A percentile compares a stretch with the other conserved stretches of the same genome.
These are phyloP conservation scores for Phalera bucephala DNA, from an alignment of 2,888 invertebrate species.

Conservation along the genomic window DNA sequence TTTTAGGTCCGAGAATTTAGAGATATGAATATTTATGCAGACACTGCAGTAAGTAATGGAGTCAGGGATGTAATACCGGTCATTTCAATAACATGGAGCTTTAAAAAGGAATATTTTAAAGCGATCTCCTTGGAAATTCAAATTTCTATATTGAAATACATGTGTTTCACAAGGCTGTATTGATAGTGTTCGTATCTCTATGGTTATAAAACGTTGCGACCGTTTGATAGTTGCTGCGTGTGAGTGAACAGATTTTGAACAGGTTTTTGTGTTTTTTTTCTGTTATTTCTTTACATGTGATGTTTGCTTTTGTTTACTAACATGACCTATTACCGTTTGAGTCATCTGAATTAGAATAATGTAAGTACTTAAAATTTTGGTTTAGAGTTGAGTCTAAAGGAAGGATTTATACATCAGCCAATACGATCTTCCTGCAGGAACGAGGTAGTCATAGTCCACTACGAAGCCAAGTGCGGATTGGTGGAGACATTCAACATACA, in stretches of 20 bases:
- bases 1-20: constrained; percentile 69
- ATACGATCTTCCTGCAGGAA: no score
- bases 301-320: not conserved
- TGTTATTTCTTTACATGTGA: not conserved
- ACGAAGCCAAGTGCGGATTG: no score
- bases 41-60: constrained; percentile 71
- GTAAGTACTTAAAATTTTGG: no score
- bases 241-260: constrained; percentile 8
- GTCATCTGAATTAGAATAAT: no score
- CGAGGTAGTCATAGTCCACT: no score
- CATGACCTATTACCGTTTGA: no score
- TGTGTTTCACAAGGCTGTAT: constrained; percentile 29
- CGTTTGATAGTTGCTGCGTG: constrained; percentile 15
- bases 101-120: constrained; percentile 58
- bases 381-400: no score
- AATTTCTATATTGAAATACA: constrained; percentile 37
- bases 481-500: no score
- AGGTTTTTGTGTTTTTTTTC: constrained; percentile 1
- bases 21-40: constrained; percentile 78
- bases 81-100: constrained; percentile 67
- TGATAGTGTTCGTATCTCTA: constrained; percentile 25
- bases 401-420: no score
- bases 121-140: constrained; percentile 43
- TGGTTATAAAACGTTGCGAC: constrained; percentile 21
- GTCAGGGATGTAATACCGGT: constrained; percentile 59